Base-by-base conservation (phyloP, 2,113 vertebrate genomes). In the Macheiramphus alcinus region DNA sequence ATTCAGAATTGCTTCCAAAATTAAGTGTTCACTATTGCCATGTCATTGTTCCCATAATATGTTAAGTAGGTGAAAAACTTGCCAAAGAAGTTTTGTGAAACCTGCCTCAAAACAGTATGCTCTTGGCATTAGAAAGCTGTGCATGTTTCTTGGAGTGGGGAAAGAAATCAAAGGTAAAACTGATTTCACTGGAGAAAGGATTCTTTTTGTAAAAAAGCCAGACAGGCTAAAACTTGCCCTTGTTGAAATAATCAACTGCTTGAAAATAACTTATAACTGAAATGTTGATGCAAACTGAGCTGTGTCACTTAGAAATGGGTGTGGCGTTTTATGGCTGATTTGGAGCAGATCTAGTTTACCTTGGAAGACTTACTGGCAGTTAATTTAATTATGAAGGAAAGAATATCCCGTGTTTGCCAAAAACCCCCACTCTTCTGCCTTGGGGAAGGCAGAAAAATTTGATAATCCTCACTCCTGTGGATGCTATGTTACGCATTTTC, bases 401-500 rank as follows among this genome's bases (percentile, higher is more conserved):
- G 14, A 83, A 25, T 83, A 65, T 34, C 31, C 16, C 0, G 2
- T n/a, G 16, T 80, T 82, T 58, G 25, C 40, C 3, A 45, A 62
- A 73, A 58, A 1, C 3, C 8, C 14, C 17, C 22, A 22, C n/a
- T 89, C 16, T 67, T 73, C 23, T 78, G 31, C 27, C 20, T 45
- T 55, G 25, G 52, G 32, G 9, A 75, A 42, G 32, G 19, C 52
- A 86, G 83, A 80, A 82, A 45, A 43, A 47, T 3, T 11, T 45
- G 12, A 11, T 74, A 52, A 59, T 55, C 16, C 62, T 72, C 17
- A 52, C 27, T 93, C 36, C 25, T 80, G 7, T 16, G 27, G 38
- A 7, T 75, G 40, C 10, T 26, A 3, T 61, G 74, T 61, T 80
- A 14, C 0, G 0, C 3, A 1, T 76, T 86, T 94, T 43, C 53